A percentile compares a stretch with the other conserved stretches of the same genome.
Evolutionary conservation across 1,140 invertebrate genomes (phyloP).

Genomic region (Sitobion miscanthi): DNA sequence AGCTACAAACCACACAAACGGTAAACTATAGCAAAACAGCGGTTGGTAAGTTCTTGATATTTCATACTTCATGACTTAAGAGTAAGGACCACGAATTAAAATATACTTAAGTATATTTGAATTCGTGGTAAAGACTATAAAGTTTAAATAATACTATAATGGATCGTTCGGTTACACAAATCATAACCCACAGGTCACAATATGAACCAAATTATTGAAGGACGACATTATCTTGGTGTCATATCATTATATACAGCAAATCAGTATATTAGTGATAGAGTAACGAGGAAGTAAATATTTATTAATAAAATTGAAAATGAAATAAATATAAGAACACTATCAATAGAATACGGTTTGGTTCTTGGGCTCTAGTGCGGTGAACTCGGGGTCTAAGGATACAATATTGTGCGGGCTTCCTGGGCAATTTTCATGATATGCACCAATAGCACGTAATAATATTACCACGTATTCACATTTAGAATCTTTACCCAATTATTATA

Average conservation of each 20-base stretch:
- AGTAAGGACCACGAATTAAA: too few species aligned
- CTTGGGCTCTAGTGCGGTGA: neutral
- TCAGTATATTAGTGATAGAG: neutral
- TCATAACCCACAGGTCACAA: neutral
- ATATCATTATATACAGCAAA: too few species aligned
- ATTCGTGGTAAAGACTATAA: too few species aligned
- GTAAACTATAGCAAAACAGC: too few species aligned
- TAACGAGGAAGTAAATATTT: neutral
- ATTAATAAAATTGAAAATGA: neutral
- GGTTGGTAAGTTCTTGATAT: too few species aligned
- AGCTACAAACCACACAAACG: too few species aligned
- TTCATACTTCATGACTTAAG: neutral
- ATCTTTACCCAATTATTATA: neutral
- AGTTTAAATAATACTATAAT: too few species aligned
- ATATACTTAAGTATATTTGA: too few species aligned
- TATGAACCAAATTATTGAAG: neutral
- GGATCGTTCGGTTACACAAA: neutral
- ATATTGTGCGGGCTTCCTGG: neutral
- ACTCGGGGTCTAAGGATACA: neutral
- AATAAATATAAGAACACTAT: neutral
- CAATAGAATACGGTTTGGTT: neutral
- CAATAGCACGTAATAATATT: neutral
- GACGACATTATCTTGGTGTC: too few species aligned
- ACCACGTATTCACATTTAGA: neutral
- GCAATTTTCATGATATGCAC: neutral